Conservation (phyloP, 2,113 vertebrate species). For the Tyrannus savana region DNA sequence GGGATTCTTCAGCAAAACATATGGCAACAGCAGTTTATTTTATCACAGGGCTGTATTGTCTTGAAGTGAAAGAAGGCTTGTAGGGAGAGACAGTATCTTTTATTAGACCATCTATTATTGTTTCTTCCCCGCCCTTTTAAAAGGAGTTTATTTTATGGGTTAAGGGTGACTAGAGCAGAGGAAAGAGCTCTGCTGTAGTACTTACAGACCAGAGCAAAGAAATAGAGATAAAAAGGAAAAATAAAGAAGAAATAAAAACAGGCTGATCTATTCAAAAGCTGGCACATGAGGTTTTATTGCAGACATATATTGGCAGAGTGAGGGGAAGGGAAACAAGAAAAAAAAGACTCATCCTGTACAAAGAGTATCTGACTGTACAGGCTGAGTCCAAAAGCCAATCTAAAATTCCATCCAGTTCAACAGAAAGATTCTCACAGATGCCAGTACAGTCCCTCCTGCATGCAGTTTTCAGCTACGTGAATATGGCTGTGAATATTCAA, state of each 20-base stretch:
- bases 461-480: neutral
- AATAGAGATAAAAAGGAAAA: constrained; percentile 21
- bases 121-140: constrained; percentile 20
- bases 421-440: neutral
- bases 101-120: constrained; percentile 47
- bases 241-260: constrained; percentile 23
- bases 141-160: constrained; percentile 48
- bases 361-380: neutral
- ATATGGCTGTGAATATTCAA: neutral
- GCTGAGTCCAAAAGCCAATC: neutral
- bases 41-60: constrained; percentile 30
- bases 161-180: constrained; percentile 28
- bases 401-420: neutral
- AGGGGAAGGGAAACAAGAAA: neutral
- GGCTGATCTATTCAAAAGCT: neutral
- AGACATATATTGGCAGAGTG: neutral
- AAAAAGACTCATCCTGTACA: neutral
- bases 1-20: constrained; percentile 29
- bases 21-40: constrained; percentile 49
- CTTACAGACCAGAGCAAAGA: neutral
- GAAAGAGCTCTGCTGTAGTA: neutral
- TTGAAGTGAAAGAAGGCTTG: constrained; percentile 29
- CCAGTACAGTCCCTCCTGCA: neutral
- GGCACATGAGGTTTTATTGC: neutral
- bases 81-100: constrained; percentile 23